Evolutionary conservation across 1,140 invertebrate species (phyloP), one percentile per base, ranked within the genome.

Genomic region (Caenorhabditis latens): DNA sequence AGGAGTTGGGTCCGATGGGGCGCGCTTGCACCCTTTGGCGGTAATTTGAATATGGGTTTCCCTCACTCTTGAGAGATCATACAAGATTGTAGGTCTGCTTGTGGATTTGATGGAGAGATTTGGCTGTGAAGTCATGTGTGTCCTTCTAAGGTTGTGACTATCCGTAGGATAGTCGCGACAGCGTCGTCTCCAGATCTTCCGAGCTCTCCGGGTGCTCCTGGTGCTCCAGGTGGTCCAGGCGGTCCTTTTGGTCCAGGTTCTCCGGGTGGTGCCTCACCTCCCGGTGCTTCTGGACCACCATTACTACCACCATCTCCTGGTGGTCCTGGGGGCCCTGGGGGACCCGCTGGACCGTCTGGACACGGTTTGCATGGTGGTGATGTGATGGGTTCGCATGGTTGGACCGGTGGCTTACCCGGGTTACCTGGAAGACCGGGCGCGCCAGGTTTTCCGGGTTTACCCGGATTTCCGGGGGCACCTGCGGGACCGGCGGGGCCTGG

Each of bases 381-480:
- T 50, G 79, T 87, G 63, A 87, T 53, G 3, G 85, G 85, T 85
- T 84, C 82, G 57, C 88, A 89, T 48, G 67, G 67, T 21, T 75
- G 67, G 19, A 75, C 67, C 9, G 67, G 88, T 16, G 87, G 87
- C 14, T 83, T 83, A 67, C 88, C 88, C 14, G 88, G 88, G 53
- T 84, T 87, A 71, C 88, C 88, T 46, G 88, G 88, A 50, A 84
- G 79, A 42, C 88, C 88, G 7, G 88, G 88, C 57, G 86, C 85
- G 67, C 88, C 88, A 19, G 79, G 85, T 53, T 82, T 86, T 63
- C 85, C 85, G 9, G 86, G 86, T 65, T 32, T 42, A 4, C 86
- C 86, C 40, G 85, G 82, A 19, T 57, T 83, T 48, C 88, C 88
- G 16, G 88, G 79, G 19, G 57, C 48, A 48, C 88, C 88, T 8